Conservation (phyloP, 2,888 invertebrate species). For the Pocota personata region DNA sequence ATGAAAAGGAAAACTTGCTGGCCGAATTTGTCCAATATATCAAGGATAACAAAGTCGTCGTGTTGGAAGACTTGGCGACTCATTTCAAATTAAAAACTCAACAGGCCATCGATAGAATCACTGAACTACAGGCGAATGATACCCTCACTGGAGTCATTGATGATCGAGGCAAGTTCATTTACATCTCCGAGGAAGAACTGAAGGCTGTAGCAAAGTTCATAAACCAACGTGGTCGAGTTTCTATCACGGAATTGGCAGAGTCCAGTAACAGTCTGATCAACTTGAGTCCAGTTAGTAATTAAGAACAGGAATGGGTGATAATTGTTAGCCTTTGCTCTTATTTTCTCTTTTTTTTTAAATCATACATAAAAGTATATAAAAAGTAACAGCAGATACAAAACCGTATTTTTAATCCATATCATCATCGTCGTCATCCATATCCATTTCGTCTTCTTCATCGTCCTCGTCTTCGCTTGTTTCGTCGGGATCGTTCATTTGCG, state of each 20-base stretch:
- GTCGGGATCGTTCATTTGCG: conserved; percentile 90
- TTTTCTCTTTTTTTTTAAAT: conserved; percentile 60
- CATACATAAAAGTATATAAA: conserved; percentile 45
- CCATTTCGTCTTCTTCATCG: conserved; percentile 85
- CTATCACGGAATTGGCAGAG: conserved; percentile 96
- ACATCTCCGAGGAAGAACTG: conserved; percentile 95
- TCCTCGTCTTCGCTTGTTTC: conserved; percentile 92
- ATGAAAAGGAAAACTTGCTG: conserved; percentile 88
- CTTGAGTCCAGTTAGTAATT: conserved; percentile 85
- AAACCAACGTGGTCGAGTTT: conserved; percentile 95
- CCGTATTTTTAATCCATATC: conserved; percentile 73
- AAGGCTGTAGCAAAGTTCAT: conserved; percentile 97
- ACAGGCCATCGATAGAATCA: conserved; percentile 93
- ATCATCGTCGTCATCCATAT: conserved; percentile 79
- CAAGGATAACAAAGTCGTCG: conserved; percentile 94
- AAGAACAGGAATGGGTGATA: neutral
- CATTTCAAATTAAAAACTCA: conserved; percentile 96
- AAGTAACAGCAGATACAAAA: conserved; percentile 4
- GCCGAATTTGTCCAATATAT: conserved; percentile 94
- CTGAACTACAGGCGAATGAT: conserved; percentile 91
- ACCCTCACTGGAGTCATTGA: conserved; percentile 98
- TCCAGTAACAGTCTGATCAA: conserved; percentile 96
- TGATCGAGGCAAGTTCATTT: conserved; percentile 99
- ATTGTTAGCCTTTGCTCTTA: conserved; percentile 38
- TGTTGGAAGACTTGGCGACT: conserved; percentile 96